phyloP scores from a whole-genome alignment of 2,113 vertebrate species.

The Phalacrocorax carbo region DNA sequence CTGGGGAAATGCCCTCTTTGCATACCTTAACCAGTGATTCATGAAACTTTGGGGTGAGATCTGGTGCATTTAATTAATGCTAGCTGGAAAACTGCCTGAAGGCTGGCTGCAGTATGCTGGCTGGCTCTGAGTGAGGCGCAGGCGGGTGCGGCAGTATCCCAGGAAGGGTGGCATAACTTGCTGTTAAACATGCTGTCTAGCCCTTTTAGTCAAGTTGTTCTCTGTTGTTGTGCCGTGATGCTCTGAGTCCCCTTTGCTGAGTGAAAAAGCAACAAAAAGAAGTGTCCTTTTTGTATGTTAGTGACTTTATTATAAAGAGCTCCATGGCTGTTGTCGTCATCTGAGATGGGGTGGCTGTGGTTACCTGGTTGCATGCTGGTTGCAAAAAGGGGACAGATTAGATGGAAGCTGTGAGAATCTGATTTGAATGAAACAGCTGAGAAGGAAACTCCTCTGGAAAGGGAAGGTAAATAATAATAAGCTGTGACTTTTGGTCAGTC shows the following conservation, averaged over 20 bases:
- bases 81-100: neutral
- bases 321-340: rapidly evolving
- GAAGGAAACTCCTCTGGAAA: neutral
- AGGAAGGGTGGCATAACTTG: neutral
- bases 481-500: neutral
- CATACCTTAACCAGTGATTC: neutral
- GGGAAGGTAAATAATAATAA: neutral
- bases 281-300: rapidly evolving
- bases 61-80: neutral
- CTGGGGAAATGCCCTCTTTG: neutral
- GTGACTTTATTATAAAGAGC: neutral
- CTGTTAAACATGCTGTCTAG: rapidly evolving
- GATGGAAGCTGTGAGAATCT: neutral
- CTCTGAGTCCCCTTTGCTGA: neutral
- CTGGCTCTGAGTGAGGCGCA: rapidly evolving
- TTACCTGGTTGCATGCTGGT: neutral
- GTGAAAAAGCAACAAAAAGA: neutral
- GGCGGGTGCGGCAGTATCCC: rapidly evolving
- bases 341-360: too few species aligned
- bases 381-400: neutral
- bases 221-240: rapidly evolving
- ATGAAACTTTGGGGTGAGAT: neutral
- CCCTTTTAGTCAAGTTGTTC: neutral
- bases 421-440: neutral
- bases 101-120: neutral